Evolutionary conservation across 2,113 vertebrate species (phyloP).

Genomic region (Bubo scandiacus): DNA sequence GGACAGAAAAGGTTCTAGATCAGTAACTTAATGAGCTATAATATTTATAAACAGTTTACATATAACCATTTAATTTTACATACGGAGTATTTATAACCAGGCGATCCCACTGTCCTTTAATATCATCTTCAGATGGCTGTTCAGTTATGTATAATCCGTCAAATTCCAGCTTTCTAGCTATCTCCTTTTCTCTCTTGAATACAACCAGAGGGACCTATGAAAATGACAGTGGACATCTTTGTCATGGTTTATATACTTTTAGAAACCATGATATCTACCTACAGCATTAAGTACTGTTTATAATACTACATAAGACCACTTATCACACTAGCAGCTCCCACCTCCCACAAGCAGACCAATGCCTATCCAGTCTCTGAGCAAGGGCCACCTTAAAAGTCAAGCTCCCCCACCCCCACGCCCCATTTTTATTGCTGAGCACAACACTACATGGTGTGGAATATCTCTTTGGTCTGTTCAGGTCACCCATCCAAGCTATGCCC

Average conservation of each 20-base stretch:
- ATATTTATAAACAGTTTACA: not conserved
- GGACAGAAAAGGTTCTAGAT: not conserved
- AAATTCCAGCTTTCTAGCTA: conserved; percentile 95
- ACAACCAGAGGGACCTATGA: conserved; percentile 93
- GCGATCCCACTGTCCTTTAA: conserved; percentile 98
- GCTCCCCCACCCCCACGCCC: rapidly evolving
- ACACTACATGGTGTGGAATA: not conserved
- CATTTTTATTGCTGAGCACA: not conserved
- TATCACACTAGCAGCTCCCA: not conserved
- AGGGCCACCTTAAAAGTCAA: not conserved
- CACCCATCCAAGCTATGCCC: not conserved
- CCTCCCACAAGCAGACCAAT: not conserved
- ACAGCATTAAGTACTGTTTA: not conserved
- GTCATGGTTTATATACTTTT: not conserved
- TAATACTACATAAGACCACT: not conserved
- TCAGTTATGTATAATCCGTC: conserved; percentile 97
- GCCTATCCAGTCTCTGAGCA: not conserved
- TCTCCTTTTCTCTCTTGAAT: conserved; percentile 97
- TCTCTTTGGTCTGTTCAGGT: not conserved
- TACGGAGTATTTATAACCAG: conserved; percentile 97
- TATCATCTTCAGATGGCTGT: conserved; percentile 96
- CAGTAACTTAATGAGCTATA: not conserved
- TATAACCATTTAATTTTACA: conserved; percentile 50
- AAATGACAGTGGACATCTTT: not conserved
- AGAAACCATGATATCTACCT: not conserved